These are phyloP conservation scores for Lucifuga dentata DNA, from an alignment of 2,113 vertebrate genomes.

Conservation along the genomic window DNA sequence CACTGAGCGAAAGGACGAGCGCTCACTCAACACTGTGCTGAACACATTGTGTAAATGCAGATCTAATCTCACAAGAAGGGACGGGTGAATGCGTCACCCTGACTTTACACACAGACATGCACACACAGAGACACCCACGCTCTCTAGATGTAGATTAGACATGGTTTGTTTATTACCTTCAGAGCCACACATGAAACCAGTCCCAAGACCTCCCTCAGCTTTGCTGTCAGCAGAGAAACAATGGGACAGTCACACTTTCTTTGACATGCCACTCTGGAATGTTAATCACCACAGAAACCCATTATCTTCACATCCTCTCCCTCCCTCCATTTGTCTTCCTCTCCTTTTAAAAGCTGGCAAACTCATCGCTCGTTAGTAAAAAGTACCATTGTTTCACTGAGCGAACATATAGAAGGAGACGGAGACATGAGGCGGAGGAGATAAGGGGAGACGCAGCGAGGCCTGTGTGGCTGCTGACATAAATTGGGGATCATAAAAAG, in stretches of 20 bases:
- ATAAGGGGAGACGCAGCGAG: slow-evolving; percentile 60
- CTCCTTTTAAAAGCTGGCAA: slow-evolving; percentile 74
- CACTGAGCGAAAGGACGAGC: slow-evolving; percentile 38
- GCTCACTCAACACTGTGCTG: slow-evolving; percentile 27
- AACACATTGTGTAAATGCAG: slow-evolving; percentile 33
- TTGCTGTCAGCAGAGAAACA: slow-evolving; percentile 66
- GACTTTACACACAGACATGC: slow-evolving; percentile 21
- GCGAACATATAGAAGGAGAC: slow-evolving; percentile 63
- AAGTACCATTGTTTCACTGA: slow-evolving; percentile 72
- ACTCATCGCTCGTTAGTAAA: slow-evolving; percentile 67
- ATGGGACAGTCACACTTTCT: slow-evolving; percentile 63
- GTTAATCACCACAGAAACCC: slow-evolving; percentile 74
- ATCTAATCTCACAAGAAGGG: slow-evolving; percentile 26
- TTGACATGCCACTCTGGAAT: slow-evolving; percentile 61
- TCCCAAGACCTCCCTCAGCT: slow-evolving; percentile 52
- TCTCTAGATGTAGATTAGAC: slow-evolving; percentile 52
- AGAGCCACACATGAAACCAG: slow-evolving; percentile 47
- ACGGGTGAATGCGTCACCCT: slow-evolving; percentile 43
- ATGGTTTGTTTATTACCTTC: slow-evolving; percentile 57
- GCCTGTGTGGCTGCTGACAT: slow-evolving; percentile 64
- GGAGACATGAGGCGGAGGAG: slow-evolving; percentile 66
- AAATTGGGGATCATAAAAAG: slow-evolving; percentile 76
- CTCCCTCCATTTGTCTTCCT: slow-evolving; percentile 64
- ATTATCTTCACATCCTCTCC: slow-evolving; percentile 75
- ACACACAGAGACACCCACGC: slow-evolving; percentile 21